Conservation (phyloP, 2,888 invertebrate genomes). For the Pasiphila rectangulata region DNA sequence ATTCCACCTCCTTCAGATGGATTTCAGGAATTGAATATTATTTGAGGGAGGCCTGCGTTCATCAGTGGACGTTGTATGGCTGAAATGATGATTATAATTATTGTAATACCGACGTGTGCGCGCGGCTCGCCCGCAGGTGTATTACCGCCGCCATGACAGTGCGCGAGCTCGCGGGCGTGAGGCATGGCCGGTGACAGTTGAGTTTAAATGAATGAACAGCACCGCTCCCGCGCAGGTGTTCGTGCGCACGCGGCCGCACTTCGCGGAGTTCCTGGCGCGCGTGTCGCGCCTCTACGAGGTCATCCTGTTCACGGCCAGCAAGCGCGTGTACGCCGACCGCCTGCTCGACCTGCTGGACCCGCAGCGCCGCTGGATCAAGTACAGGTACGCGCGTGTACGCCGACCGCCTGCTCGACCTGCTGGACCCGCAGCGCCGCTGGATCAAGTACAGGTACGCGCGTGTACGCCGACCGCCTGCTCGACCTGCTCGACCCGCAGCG, state of each 20-base stretch:
- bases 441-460: too few species aligned
- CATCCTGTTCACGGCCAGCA: constrained; percentile 97
- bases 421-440: constrained; percentile 94
- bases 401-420: constrained; percentile 93
- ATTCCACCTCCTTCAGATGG: too few species aligned
- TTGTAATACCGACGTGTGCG: too few species aligned
- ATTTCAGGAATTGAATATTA: too few species aligned
- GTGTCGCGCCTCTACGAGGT: constrained; percentile 94
- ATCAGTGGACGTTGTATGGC: too few species aligned
- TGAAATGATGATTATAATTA: too few species aligned
- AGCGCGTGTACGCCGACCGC: constrained; percentile 96
- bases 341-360: constrained; percentile 95
- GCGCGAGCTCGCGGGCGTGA: too few species aligned
- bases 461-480: constrained; percentile 95
- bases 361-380: constrained; percentile 92
- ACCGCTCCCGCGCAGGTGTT: constrained; percentile 80
- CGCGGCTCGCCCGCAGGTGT: too few species aligned
- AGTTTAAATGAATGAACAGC: too few species aligned
- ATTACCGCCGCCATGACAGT: too few species aligned
- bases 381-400: constrained; percentile 89
- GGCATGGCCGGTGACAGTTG: too few species aligned
- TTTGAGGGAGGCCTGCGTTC: too few species aligned
- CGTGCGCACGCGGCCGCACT: constrained; percentile 94
- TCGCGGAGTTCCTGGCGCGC: constrained; percentile 94
- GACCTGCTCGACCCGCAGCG: constrained; percentile 94